Base-by-base conservation (phyloP, 2,888 invertebrate species). In the Drosophila imparisetae region DNA sequence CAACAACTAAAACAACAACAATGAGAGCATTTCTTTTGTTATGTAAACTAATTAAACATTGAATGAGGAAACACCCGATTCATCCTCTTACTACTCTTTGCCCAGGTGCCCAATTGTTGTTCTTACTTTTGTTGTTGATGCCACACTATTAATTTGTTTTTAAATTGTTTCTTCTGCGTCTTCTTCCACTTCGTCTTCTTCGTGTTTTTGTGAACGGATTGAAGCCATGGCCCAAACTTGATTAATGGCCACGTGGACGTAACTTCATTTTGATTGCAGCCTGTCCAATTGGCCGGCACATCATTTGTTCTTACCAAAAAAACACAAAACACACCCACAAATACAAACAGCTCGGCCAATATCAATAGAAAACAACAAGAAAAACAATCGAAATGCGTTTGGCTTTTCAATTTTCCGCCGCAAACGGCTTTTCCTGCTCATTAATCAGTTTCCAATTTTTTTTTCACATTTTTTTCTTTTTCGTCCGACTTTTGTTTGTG, bases 181-280 rank as follows among this genome's bases (percentile, higher is more conserved):
- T 45, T 45, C 21, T 45, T 21, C 21, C 13, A 21, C 21, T 45
- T 7, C 21, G 21, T 15, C 7, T 84, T 75, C 72, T 76, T 24
- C 36, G 30, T 30, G 4, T 48, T 36, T 38, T 40, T 48, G 53
- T 54, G 24, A 73, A 72, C 61, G 58, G 61, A 54, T 62, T 67
- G 59, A 15, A 55, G 40, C 45, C 38, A 24, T 18, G 63, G 53
- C 57, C 57, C 40, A 49, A 62, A 71, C 71, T 75, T 85, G 85
- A 85, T 85, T 85, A 89, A 85, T 85, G 88, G 76, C 75, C 71
- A 65, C 54, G 54, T 64, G 90, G 66, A 85, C 80, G 90, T 89
- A 87, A 85, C 88, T 89, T 87, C 89, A 82, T 89, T 85, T 89
- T 85, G 85, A 85, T 85, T 74, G 88, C 89, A 81, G 84, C 83